These are phyloP conservation scores for Coreoperca whiteheadi DNA, from an alignment of 2,113 vertebrate genomes.

Conservation along the genomic window DNA sequence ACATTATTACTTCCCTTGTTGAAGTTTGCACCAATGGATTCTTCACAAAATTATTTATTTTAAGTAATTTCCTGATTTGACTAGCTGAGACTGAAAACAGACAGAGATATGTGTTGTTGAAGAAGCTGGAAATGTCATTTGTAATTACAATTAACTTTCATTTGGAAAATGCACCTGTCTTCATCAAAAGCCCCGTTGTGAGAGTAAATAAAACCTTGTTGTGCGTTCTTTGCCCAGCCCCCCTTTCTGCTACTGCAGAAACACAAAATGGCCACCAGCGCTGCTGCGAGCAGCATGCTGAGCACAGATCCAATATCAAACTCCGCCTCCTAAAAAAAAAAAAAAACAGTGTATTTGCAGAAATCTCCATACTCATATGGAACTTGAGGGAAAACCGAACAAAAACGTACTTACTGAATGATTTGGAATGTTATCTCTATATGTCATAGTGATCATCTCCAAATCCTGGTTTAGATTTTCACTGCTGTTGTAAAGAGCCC, in stretches of 20 bases:
- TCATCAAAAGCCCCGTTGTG: slow-evolving; percentile 10
- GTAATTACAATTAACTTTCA: slow-evolving; percentile 5
- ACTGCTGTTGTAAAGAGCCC: slow-evolving; percentile 10
- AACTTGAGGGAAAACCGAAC: slow-evolving; percentile 18
- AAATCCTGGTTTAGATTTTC: slow-evolving; percentile 30
- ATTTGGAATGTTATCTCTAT: not conserved
- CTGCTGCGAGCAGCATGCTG: slow-evolving; percentile 74
- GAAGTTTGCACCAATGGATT: not conserved
- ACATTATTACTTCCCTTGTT: not conserved
- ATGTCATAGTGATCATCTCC: not conserved
- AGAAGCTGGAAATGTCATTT: not conserved
- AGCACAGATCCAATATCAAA: slow-evolving; percentile 68
- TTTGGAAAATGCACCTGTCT: slow-evolving; percentile 6
- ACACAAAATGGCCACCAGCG: slow-evolving; percentile 83
- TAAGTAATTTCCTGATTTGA: not conserved
- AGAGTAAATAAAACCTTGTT: slow-evolving; percentile 35
- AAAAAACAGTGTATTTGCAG: slow-evolving; percentile 34
- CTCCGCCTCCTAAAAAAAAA: slow-evolving; percentile 70
- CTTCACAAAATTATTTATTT: not conserved
- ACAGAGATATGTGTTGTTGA: not conserved
- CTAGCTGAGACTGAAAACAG: not conserved
- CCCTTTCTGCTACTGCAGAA: slow-evolving; percentile 64
- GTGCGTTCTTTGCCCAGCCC: slow-evolving; percentile 60
- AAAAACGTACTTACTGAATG: not conserved
- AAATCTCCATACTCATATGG: slow-evolving; percentile 40